Conservation (phyloP, 2,888 invertebrate genomes). For the Sphecodes monilicornis region DNA sequence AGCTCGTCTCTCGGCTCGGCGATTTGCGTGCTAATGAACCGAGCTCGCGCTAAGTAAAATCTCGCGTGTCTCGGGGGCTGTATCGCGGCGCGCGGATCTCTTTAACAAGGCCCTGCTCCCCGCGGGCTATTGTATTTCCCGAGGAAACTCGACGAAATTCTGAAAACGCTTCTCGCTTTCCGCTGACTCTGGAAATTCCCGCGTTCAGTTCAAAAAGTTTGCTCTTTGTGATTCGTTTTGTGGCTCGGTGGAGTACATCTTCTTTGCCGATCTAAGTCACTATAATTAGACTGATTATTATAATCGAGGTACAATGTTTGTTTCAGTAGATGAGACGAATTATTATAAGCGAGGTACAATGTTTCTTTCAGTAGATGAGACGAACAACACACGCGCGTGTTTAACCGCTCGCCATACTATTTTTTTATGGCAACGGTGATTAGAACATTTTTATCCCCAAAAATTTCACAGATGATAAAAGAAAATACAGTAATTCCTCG, state of each 20-base stretch:
- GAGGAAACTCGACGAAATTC: conserved; percentile 48
- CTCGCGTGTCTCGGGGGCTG: conserved; percentile 75
- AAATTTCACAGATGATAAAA: too few species aligned
- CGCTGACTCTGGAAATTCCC: neutral
- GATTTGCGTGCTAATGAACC: conserved; percentile 80
- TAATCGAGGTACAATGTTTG: too few species aligned
- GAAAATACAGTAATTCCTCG: too few species aligned
- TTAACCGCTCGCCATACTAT: too few species aligned
- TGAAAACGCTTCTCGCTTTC: neutral
- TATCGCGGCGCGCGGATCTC: conserved; percentile 63
- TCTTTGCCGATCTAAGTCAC: neutral
- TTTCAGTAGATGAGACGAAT: too few species aligned
- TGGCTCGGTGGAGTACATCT: neutral
- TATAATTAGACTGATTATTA: too few species aligned
- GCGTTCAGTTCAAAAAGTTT: neutral
- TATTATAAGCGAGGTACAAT: too few species aligned
- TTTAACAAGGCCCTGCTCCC: conserved; percentile 50
- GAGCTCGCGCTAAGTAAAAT: conserved; percentile 75
- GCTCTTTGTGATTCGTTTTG: neutral
- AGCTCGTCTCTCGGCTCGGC: conserved; percentile 35
- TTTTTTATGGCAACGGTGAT: too few species aligned
- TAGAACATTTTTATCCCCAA: too few species aligned
- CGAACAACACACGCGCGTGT: too few species aligned
- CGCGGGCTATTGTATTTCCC: conserved; percentile 29
- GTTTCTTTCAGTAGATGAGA: too few species aligned